Conservation (phyloP, 2,113 vertebrate genomes). For the Anoplopoma fimbria region DNA sequence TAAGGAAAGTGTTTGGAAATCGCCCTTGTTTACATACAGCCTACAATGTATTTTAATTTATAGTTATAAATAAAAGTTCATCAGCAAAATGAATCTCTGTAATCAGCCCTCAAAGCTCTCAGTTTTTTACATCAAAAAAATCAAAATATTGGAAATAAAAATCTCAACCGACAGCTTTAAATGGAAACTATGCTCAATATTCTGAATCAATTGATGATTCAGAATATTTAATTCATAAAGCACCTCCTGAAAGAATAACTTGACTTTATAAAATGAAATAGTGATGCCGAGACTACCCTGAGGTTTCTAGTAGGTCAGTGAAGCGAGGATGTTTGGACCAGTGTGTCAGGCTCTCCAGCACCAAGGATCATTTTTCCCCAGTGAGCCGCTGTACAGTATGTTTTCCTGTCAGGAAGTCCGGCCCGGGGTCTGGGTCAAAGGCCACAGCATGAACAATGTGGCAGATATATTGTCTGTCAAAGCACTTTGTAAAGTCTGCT, state of each 20-base stretch:
- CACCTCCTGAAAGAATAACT: background rate
- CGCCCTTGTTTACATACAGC: background rate
- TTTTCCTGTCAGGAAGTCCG: conserved; percentile 64
- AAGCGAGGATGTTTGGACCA: background rate
- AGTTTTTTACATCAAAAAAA: too few species aligned
- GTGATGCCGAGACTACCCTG: background rate
- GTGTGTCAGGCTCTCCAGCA: background rate
- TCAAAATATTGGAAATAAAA: too few species aligned
- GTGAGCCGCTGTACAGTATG: background rate
- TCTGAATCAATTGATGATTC: too few species aligned
- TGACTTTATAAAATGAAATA: background rate
- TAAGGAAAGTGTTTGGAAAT: background rate
- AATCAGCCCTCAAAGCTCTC: background rate
- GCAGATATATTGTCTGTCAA: too few species aligned
- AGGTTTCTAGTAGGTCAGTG: background rate
- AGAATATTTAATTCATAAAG: background rate
- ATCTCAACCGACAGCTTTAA: too few species aligned
- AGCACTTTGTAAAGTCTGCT: too few species aligned
- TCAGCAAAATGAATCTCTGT: background rate
- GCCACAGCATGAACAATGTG: conserved; percentile 38
- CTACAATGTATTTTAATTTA: background rate
- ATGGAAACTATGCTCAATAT: background rate
- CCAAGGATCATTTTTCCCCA: background rate
- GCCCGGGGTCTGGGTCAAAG: background rate
- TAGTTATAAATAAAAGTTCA: background rate